Percentiles rank a stretch among this genome's conserved stretches.
These are phyloP conservation scores for Drosophila birchii DNA, from an alignment of 2,888 invertebrate species.

Conservation along the genomic window DNA sequence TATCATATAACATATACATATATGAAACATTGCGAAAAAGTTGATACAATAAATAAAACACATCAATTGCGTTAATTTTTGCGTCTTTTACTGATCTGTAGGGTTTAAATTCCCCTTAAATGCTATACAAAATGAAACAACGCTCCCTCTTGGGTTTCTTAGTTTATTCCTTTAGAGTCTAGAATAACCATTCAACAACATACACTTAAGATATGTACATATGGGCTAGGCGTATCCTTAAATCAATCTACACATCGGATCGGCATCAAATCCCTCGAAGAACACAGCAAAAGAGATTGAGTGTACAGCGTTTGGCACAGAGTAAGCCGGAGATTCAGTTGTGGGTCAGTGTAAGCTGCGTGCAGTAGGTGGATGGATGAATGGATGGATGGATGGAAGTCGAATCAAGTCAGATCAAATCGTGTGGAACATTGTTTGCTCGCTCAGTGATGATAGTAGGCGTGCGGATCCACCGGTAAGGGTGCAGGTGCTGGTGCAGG, in stretches of 20 bases:
- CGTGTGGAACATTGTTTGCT: slow-evolving; percentile 46
- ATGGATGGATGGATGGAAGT: slow-evolving; percentile 1
- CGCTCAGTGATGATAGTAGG: slow-evolving; percentile 75
- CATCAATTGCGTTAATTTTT: slow-evolving; percentile 56
- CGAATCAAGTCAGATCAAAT: slow-evolving; percentile 24
- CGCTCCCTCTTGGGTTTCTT: slow-evolving; percentile 10
- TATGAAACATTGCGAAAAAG: slow-evolving; percentile 73
- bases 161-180: slow-evolving; percentile 56
- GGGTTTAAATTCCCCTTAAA: neutral
- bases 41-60: slow-evolving; percentile 72
- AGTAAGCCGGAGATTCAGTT: slow-evolving; percentile 35
- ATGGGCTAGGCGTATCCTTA: slow-evolving; percentile 41
- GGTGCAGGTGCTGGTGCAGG: slow-evolving; percentile 46
- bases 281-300: slow-evolving; percentile 56
- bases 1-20: slow-evolving; percentile 62
- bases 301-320: slow-evolving; percentile 35
- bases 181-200: slow-evolving; percentile 73
- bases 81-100: too few relatives aligned
- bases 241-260: slow-evolving; percentile 45
- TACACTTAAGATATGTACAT: slow-evolving; percentile 61
- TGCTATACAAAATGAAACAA: neutral
- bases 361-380: slow-evolving; percentile 6
- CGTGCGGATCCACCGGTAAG: slow-evolving; percentile 65
- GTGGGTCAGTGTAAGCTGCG: slow-evolving; percentile 30
- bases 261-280: slow-evolving; percentile 57